Base-by-base conservation (phyloP, 64 coral and sea anemone species). In the Dendrophyllia cribrosa region DNA sequence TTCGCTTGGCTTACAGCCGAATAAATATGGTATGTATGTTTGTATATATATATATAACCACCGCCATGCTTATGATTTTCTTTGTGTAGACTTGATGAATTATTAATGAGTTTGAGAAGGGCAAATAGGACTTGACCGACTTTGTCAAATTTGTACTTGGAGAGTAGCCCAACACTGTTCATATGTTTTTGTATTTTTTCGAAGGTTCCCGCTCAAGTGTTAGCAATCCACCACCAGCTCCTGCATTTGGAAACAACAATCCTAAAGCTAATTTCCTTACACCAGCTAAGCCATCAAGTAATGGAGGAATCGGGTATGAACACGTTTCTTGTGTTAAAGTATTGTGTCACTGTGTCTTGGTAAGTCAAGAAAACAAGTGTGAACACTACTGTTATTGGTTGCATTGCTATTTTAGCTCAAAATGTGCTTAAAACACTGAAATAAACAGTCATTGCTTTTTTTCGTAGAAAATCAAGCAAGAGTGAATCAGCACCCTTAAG, bases 401-500 rank as follows among this genome's bases (percentile, higher is more conserved):
- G 34, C 34, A 34, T 34, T 2, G 34, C 34, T 34, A 34, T 34
- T 34, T 34, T 34, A 34, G 34, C 34, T 34, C 34, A 34, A 34
- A 34, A 0, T 34, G 34, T 34, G 34, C 34, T 34, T 34, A 34
- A 34, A 34, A 34, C 34, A 34, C 34, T 34, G 34, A 34, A 34
- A 34, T 34, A 34, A 34, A 34, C 34, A 34, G 34, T 16, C 4
- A 20, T 70, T 66, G 59, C 75, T 74, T 68, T 79, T 20, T 43
- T 70, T 56, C 58, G 48, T 34, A 92, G 74, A 19, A 86, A 75
- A 49, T 86, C 51, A 14, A 86, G 74, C 70, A 92, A 76, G 59
- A 10, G 61, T 60, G 91, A 87, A 62, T 34, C 71, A 34, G 34
- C 34, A 19, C 3, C 72, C 3, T 53, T 95, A 59, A 77, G 76